Conservation (phyloP, 2,888 invertebrate species). For the Stratiomys singularior region DNA sequence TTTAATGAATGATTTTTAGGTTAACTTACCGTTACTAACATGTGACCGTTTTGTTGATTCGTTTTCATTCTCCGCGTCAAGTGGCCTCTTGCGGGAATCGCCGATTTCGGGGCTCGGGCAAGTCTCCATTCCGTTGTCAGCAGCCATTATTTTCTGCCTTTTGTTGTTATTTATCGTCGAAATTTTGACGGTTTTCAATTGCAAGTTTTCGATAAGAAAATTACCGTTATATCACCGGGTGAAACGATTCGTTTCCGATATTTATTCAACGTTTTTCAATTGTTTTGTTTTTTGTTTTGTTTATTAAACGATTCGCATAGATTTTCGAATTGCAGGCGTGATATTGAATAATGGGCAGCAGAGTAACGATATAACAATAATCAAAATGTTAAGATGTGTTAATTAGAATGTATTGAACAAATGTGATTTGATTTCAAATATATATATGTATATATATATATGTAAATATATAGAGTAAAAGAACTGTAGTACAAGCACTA, state of each 20-base stretch:
- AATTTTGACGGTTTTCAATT: constrained; percentile 2
- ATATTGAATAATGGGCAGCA: constrained; percentile 30
- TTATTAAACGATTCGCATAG: neutral
- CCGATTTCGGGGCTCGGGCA: constrained; percentile 90
- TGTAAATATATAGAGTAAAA: constrained; percentile 11
- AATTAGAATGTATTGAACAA: constrained; percentile 31
- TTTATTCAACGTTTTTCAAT: constrained; percentile 14
- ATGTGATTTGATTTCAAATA: constrained; percentile 11
- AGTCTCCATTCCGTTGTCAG: constrained; percentile 93
- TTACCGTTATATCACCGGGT: no score
- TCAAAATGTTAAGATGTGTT: constrained; percentile 40
- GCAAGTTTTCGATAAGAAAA: neutral
- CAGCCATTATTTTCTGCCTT: constrained; percentile 74
- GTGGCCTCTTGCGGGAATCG: constrained; percentile 89
- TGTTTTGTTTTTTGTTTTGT: constrained; percentile 14
- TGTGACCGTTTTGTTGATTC: constrained; percentile 90
- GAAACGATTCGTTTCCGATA: neutral
- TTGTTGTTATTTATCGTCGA: constrained; percentile 24
- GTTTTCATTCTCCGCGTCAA: constrained; percentile 88
- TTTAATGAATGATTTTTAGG: neutral
- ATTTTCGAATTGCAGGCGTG: neutral
- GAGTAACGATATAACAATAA: constrained; percentile 27
- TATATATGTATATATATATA: neutral
- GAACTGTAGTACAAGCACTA: constrained; percentile 39
- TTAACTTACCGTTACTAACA: constrained; percentile 84